Evolutionary conservation across 2,888 invertebrate species (phyloP), one percentile per base, ranked within the genome.

Genomic region (Epsilonema sp.): DNA sequence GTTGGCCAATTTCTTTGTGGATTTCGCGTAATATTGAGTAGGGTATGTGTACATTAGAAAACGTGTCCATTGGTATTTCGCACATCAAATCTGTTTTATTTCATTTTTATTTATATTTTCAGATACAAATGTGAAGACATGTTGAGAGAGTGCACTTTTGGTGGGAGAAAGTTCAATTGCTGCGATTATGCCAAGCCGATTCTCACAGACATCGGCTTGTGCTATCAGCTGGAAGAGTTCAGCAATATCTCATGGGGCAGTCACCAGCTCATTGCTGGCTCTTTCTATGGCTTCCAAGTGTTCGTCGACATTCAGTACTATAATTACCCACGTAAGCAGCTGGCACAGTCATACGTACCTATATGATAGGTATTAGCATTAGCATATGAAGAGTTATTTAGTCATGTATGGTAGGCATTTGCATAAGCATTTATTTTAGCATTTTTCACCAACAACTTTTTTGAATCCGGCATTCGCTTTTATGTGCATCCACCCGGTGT

Each of bases 191-290:
- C 58, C 8, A 51, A 49, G 11, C 55, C 57, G 16, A 54, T 59
- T 2, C 54, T 59, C 25, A 61, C 61, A 8, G 57, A 58, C 42
- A 52, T 61, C 24, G 61, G 60, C 1, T 56, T 55, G 38, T 60
- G 60, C 41, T 58, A 55, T 49, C 56, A 55, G 19, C 36, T 60
- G 13, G 54, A 57, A 37, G n/a, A n/a, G n/a, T n/a, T n/a, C n/a
- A n/a, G n/a, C n/a, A n/a, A n/a, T n/a, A n/a, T n/a, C n/a, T n/a
- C n/a, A 46, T 58, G 36, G 52, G 52, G 8, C 40, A 50, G 36
- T 49, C 55, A 8, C 51, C 50, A 24, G 52, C 53, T 22, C 47
- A 49, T 2, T 54, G 52, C 31, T 31, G 31, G 31, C 16, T 8
- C 31, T 8, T 31, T 31, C 31, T 31, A 31, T 31, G 31, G 31